Percentiles rank a stretch among this genome's conserved stretches.
These are phyloP conservation scores for Chrysina gloriosa DNA, from an alignment of 2,888 invertebrate genomes.

Conservation along the genomic window DNA sequence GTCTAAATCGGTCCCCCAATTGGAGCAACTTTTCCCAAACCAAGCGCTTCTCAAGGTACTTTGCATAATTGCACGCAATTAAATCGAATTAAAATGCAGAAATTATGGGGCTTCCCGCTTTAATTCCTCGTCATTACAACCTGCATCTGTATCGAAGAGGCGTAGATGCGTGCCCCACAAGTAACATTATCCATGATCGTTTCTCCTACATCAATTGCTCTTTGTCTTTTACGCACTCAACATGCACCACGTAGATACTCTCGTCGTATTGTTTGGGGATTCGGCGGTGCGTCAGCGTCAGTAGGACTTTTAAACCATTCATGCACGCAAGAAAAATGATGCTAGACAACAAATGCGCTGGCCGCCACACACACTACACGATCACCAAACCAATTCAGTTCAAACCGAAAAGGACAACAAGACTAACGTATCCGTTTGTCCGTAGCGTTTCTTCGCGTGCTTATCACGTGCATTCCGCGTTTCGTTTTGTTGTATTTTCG, in stretches of 20 bases:
- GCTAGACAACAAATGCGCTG: constrained; percentile 20
- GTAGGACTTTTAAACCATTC: constrained; percentile 42
- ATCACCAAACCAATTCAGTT: constrained; percentile 44
- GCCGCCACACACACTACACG: constrained; percentile 39
- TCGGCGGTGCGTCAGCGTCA: constrained; percentile 5
- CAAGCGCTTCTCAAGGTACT: too few relatives aligned
- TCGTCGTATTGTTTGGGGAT: background rate
- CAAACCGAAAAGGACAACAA: constrained; percentile 37
- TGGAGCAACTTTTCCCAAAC: too few relatives aligned
- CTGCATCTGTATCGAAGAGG: too few relatives aligned
- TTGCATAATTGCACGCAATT: too few relatives aligned
- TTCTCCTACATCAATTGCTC: background rate
- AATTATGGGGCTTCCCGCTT: too few relatives aligned
- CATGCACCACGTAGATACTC: background rate
- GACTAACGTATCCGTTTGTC: constrained; percentile 26
- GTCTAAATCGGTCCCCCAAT: too few relatives aligned
- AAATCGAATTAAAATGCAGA: too few relatives aligned
- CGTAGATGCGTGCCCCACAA: too few relatives aligned
- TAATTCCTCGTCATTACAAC: too few relatives aligned
- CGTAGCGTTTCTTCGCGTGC: constrained; percentile 11
- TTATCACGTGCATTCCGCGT: constrained; percentile 24
- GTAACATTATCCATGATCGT: too few relatives aligned
- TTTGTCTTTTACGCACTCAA: background rate
- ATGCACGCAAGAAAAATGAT: constrained; percentile 43
- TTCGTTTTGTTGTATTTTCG: constrained; percentile 15